Percentiles rank a stretch among this genome's conserved stretches.
Evolutionary conservation across 2,888 invertebrate genomes (phyloP).

Genomic region (Ectemnius cavifrons): DNA sequence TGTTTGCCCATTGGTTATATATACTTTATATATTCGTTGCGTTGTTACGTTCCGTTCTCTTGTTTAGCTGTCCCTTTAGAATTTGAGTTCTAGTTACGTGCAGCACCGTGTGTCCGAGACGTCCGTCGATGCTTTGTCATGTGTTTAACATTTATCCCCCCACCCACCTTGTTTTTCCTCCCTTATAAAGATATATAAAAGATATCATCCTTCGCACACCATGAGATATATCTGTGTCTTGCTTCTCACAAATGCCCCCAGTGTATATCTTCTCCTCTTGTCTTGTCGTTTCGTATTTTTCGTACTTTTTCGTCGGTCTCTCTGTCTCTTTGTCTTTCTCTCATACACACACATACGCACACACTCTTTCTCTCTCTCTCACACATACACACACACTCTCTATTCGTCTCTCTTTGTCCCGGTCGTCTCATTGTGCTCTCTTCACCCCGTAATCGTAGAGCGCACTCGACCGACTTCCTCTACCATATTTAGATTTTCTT

Average conservation of each 20-base stretch:
- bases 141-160: not conserved
- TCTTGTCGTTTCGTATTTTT: too few species aligned
- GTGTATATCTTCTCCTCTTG: not conserved
- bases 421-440: not conserved
- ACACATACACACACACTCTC: constrained; percentile 3
- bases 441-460: constrained; percentile 10
- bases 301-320: too few species aligned
- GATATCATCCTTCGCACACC: too few species aligned
- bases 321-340: too few species aligned
- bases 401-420: constrained; percentile 16
- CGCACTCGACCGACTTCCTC: not conserved
- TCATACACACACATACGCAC: too few species aligned
- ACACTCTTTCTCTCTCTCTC: not conserved
- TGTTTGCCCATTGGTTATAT: too few species aligned
- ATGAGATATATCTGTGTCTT: too few species aligned
- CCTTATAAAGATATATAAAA: too few species aligned
- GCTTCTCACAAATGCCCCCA: not conserved
- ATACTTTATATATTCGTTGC: not conserved
- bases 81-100: constrained; percentile 19
- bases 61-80: constrained; percentile 10
- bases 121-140: constrained; percentile 2
- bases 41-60: constrained; percentile 12
- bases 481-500: not conserved
- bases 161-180: not conserved
- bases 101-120: constrained; percentile 18